Base-by-base conservation (phyloP, 2,797 vertebrate species). In the Melanotaenia maccullochi region DNA sequence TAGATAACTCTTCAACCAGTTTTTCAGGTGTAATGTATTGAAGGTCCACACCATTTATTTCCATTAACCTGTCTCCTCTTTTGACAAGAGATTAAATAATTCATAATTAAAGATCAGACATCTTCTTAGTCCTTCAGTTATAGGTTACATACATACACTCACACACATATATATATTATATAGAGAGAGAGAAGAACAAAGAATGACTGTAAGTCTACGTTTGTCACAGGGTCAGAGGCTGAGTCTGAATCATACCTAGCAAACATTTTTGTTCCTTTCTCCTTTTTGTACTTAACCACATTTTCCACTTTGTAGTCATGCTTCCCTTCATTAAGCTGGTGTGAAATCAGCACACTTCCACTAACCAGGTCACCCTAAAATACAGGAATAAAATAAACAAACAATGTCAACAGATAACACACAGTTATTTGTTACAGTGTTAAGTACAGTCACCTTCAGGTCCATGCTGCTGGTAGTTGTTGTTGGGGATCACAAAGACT, bases 241-340 rank as follows among this genome's bases (percentile, higher is more conserved):
- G 1, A 5, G 5, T 47, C 16, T 36, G n/a, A 68, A 9, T 16
- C 22, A 1, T 92, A 95, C 95, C 93, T 92, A 64, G 87, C 65
- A 60, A 92, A 93, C 2, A 36, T 20, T 42, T 84, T 88, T 28
- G 12, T 72, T 36, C 71, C 67, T 0, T 16, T 16, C 0, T 1
- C 6, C 9, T 54, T 82, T 51, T 69, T 81, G 67, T 64, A 61
- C 44, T 93, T 91, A 36, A 94, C 33, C 56, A 94, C 88, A 8
- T 89, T 82, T 16, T 79, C 85, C 30, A 96, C 92, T 64, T 92
- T 70, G 64, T 96, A 96, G 14, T 84, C 78, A 20, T 96, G 94
- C 59, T 92, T 93, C 20, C 92, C 94, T 0, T 94, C 89, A 0
- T 63, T 18, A 51, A 88, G 7, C 20, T 80, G 73, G 65, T 96